phyloP scores from a whole-genome alignment of 2,888 invertebrate genomes.

The Plagodis dolabraria region DNA sequence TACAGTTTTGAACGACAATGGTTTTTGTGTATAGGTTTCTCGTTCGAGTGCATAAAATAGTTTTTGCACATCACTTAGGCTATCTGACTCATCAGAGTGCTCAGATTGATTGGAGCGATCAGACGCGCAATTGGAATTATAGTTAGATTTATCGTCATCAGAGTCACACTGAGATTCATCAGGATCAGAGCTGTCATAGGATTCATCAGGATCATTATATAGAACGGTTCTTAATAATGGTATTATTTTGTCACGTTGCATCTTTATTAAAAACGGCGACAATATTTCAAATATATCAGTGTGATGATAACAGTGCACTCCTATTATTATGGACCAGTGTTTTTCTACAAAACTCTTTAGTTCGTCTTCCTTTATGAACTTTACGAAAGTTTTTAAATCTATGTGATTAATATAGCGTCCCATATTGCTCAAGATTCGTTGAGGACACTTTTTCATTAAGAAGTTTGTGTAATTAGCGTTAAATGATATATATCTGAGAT shows the following conservation, averaged over 20 bases:
- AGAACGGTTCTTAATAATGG: conserved; percentile 1
- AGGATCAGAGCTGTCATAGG: not conserved
- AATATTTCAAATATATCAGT: conserved; percentile 37
- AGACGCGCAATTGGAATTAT: too few species aligned
- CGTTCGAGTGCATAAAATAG: conserved; percentile 32
- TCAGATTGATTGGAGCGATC: not conserved
- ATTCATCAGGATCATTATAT: too few species aligned
- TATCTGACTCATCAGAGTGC: not conserved
- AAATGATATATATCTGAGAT: conserved; percentile 27
- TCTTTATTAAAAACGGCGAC: conserved; percentile 10
- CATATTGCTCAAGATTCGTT: conserved; percentile 52
- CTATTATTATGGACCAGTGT: conserved; percentile 13
- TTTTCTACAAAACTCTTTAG: conserved; percentile 49
- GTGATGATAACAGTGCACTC: conserved; percentile 7
- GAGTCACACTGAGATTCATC: conserved; percentile 2
- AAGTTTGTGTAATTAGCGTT: conserved; percentile 52
- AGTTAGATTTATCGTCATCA: too few species aligned
- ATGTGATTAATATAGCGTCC: conserved; percentile 46
- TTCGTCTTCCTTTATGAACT: conserved; percentile 51
- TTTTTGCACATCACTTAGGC: conserved; percentile 33
- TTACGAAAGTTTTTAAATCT: conserved; percentile 37
- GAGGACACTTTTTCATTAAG: conserved; percentile 56
- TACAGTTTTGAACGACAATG: too few species aligned
- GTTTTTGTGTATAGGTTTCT: not conserved
- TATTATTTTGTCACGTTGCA: conserved; percentile 8